Conservation (phyloP, 2,888 invertebrate species). For the Carpatolechia fugitivella region DNA sequence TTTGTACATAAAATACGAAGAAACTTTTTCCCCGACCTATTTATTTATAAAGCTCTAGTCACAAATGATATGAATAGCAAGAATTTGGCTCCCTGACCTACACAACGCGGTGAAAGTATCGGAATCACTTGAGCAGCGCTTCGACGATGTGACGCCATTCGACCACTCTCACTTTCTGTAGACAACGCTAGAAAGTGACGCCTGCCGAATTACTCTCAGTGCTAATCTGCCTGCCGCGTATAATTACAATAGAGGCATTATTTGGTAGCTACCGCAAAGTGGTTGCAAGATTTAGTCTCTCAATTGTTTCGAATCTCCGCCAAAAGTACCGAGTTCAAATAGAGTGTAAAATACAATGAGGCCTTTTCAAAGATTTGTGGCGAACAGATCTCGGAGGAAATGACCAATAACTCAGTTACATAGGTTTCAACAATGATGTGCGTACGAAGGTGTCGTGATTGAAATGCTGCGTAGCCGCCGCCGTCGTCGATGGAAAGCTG, state of each 20-base stretch:
- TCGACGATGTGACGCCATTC: conserved; percentile 8
- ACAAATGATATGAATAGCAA: neutral
- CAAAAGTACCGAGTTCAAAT: neutral
- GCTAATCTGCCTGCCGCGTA: conserved; percentile 7
- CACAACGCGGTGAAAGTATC: conserved; percentile 11
- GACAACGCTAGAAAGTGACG: conserved; percentile 32
- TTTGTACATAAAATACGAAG: too few species aligned
- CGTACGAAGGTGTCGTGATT: conserved; percentile 25
- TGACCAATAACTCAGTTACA: too few species aligned
- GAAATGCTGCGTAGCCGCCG: conserved; percentile 42
- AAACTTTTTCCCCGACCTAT: too few species aligned
- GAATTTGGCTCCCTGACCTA: conserved; percentile 12
- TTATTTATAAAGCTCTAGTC: neutral
- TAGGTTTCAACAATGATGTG: neutral
- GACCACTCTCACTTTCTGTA: conserved; percentile 33
- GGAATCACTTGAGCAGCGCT: conserved; percentile 4
- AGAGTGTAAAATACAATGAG: too few species aligned
- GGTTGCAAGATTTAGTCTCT: neutral
- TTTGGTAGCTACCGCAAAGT: neutral
- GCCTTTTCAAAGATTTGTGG: neutral
- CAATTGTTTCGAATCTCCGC: too few species aligned
- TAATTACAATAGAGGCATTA: conserved; percentile 18
- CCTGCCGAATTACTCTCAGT: conserved; percentile 28
- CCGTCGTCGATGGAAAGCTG: conserved; percentile 53
- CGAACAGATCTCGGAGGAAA: too few species aligned